Evolutionary conservation across 2,113 vertebrate species (phyloP), one percentile per base, ranked within the genome.

Genomic region (Urocitellus parryii): DNA sequence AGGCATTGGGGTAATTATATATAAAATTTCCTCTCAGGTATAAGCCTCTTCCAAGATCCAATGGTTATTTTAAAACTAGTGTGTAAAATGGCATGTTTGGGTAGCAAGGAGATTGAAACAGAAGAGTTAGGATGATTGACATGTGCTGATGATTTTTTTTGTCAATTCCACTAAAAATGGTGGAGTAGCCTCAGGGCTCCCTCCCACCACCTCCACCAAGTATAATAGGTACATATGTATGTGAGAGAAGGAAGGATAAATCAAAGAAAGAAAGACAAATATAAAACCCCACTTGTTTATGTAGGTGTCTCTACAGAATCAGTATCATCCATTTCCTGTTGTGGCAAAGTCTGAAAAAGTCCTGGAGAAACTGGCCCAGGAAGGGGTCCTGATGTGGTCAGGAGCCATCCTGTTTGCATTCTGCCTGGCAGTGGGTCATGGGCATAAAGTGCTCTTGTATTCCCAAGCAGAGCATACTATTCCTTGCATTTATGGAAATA

Each of bases 21-120:
- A 48, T 72, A 93, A 97, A 97, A 93, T 29, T 94, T 96, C 68
- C 96, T 96, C 93, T 68, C 90, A 87, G 90, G 86, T 84, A 96
- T 96, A 95, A 93, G 51, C 68, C 53, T 51, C 91, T 95, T 97
- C 42, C 42, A 89, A 89, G 89, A 96, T 72, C 70, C 65, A 72
- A 32, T 72, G 82, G 93, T 95, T 97, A 93, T 94, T 96, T 94
- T 79, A 80, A 91, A 96, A 80, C 42, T 29, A 68, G 70, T 37
- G 39, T 17, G 0, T 79, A 58, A 48, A 94, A 51, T 77, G 74
- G 70, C 29, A 8, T 58, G 27, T 92, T 92, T 65, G 42, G 39
- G 65, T 77, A 77, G 82, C 14, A 53, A 29, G 4, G 7, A 14
- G 77, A 73, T 39, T 70, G 86, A 76, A 89, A 61, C 0, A n/a